These are phyloP conservation scores for Chaetodon trifasciatus DNA, from an alignment of 2,797 vertebrate species.

Conservation along the genomic window DNA sequence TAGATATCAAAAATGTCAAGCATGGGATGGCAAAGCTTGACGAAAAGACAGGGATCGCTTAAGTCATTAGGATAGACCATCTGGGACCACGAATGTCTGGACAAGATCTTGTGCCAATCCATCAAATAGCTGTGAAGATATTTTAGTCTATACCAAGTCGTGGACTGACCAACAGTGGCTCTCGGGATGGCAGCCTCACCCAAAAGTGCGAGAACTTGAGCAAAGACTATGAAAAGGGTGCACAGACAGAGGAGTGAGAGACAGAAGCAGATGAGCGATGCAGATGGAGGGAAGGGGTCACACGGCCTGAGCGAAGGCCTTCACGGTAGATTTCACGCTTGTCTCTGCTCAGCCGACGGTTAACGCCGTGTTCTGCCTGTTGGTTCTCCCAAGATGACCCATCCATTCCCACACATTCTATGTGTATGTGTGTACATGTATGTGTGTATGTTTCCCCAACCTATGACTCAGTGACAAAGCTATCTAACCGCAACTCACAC, in stretches of 20 bases:
- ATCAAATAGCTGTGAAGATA: background rate
- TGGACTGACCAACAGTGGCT: background rate
- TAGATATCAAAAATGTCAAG: background rate
- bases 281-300: background rate
- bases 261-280: conserved; percentile 16
- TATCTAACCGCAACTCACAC: conserved; percentile 34
- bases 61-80: background rate
- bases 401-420: conserved; percentile 29
- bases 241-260: background rate
- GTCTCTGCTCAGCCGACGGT: conserved; percentile 14
- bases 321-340: conserved; percentile 45
- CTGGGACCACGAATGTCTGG: background rate
- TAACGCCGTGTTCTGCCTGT: conserved; percentile 25
- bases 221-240: background rate
- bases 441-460: background rate
- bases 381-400: background rate
- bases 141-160: background rate
- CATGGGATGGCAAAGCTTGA: background rate
- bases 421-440: background rate
- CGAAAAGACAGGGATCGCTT: background rate
- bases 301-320: conserved; percentile 9
- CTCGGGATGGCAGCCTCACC: background rate
- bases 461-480: conserved; percentile 42
- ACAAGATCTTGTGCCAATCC: background rate
- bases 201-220: background rate